Evolutionary conservation across 2,888 invertebrate species (phyloP), one percentile per base, ranked within the genome.

Genomic region (Limnephilus lunatus): DNA sequence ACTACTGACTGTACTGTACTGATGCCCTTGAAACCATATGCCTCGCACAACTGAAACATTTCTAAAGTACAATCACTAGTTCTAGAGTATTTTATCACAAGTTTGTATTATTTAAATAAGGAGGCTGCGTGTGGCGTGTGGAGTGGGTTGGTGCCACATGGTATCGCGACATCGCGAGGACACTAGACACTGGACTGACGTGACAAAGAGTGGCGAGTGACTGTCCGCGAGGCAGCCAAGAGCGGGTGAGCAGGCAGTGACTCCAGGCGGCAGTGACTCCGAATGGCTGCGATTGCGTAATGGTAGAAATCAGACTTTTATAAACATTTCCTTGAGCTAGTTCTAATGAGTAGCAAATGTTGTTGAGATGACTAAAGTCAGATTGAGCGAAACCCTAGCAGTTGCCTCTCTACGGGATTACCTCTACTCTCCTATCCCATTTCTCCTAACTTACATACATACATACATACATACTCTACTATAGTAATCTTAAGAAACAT

Each of bases 401-500:
- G 68, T 85, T 83, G 82, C 89, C 91, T 91, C 91, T 90, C 91
- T 89, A 91, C 68, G 91, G 91, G 88, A 85, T 87, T 91, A 89
- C 91, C 89, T 85, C 85, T 91, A 83, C 19, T 44, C 85, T 85
- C 83, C 31, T 86, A 92, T 85, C 91, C 68, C 89, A 44, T 89
- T 92, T 92, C 92, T 89, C 90, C 93, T 92, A 93, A 92, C n/a
- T n/a, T n/a, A n/a, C 92, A 91, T 92, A 93, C 90, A 93, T 92
- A 86, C 91, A 93, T 92, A 86, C 91, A n/a, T n/a, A 68, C 68
- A 25, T 68, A 68, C 25, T 68, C 68, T 68, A 68, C 68, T 68
- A 68, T 92, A 92, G 86, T 92, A 82, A 92, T 87, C 89, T 92
- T 93, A 92, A 92, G 92, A 93, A 93, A 93, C 93, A 93, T 93